These are phyloP conservation scores for Borostomias antarcticus DNA, from an alignment of 2,797 vertebrate species.

Conservation along the genomic window DNA sequence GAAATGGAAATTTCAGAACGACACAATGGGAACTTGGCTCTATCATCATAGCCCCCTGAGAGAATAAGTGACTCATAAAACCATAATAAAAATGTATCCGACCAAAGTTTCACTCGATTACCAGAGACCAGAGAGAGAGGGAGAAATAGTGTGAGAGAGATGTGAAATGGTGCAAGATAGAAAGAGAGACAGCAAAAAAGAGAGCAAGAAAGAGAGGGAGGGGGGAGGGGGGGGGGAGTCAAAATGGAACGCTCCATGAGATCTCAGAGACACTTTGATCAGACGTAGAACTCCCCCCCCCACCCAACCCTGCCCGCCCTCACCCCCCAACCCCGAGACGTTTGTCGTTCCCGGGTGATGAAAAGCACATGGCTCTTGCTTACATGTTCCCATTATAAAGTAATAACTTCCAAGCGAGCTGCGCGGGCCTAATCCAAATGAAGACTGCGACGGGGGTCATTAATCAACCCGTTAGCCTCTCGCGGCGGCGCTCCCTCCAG, in stretches of 20 bases:
- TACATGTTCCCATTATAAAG: conserved; percentile 70
- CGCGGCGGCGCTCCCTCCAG: conserved; percentile 31
- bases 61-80: conserved; percentile 53
- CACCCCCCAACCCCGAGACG: background rate
- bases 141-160: background rate
- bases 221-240: background rate
- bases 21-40: conserved; percentile 57
- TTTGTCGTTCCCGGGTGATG: conserved; percentile 43
- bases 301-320: conserved; percentile 14
- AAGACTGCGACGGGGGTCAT: conserved; percentile 47
- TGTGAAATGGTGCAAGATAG: background rate
- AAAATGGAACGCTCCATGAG: too few relatives aligned
- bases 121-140: too few relatives aligned
- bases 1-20: conserved; percentile 54
- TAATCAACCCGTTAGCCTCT: conserved; percentile 56
- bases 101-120: conserved; percentile 4
- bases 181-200: background rate
- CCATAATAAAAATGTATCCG: conserved; percentile 27
- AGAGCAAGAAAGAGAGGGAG: background rate
- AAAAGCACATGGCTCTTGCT: conserved; percentile 68
- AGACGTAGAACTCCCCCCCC: too few relatives aligned
- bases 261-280: too few relatives aligned
- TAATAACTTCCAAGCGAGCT: conserved; percentile 58
- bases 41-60: conserved; percentile 42
- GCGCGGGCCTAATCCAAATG: conserved; percentile 51